A percentile compares a stretch with the other conserved stretches of the same genome.
Evolutionary conservation across 92 coral and sea anemone genomes (phyloP).

Genomic region (Heteractis magnifica): DNA sequence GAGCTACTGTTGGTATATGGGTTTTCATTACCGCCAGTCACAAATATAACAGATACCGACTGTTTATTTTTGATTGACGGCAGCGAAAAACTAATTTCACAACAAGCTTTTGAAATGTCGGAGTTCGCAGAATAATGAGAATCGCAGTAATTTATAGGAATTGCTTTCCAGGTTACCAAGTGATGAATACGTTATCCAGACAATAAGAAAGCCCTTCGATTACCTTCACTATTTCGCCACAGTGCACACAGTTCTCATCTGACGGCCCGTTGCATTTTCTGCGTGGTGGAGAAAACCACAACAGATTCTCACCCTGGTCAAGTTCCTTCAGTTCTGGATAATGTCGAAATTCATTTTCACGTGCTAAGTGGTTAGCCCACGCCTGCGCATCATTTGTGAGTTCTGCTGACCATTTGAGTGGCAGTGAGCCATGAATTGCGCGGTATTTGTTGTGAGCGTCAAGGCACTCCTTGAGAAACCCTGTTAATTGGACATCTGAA

Average conservation of each 20-base stretch:
- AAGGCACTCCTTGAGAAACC: slow-evolving; percentile 33
- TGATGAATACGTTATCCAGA: no score
- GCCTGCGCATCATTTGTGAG: slow-evolving; percentile 49
- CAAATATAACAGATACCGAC: no score
- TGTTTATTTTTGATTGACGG: no score
- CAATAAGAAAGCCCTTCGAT: background rate
- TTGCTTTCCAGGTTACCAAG: no score
- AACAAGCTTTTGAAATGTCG: no score
- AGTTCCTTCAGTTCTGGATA: slow-evolving; percentile 34
- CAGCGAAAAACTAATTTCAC: no score
- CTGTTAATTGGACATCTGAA: slow-evolving; percentile 3
- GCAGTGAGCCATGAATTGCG: slow-evolving; percentile 38
- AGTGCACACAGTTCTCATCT: slow-evolving; percentile 42
- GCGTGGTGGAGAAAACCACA: slow-evolving; percentile 34
- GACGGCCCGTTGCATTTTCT: slow-evolving; percentile 32
- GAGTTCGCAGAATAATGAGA: no score
- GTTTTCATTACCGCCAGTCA: no score
- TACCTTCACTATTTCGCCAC: slow-evolving; percentile 48
- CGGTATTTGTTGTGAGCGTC: slow-evolving; percentile 57
- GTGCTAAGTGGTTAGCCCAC: slow-evolving; percentile 55
- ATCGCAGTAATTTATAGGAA: no score
- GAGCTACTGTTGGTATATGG: no score
- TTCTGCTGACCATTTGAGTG: slow-evolving; percentile 55
- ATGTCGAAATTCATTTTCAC: slow-evolving; percentile 32
- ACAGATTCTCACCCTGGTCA: slow-evolving; percentile 61